These are phyloP conservation scores for Eupristina koningsbergeri DNA, from an alignment of 1,140 invertebrate genomes.

Conservation along the genomic window DNA sequence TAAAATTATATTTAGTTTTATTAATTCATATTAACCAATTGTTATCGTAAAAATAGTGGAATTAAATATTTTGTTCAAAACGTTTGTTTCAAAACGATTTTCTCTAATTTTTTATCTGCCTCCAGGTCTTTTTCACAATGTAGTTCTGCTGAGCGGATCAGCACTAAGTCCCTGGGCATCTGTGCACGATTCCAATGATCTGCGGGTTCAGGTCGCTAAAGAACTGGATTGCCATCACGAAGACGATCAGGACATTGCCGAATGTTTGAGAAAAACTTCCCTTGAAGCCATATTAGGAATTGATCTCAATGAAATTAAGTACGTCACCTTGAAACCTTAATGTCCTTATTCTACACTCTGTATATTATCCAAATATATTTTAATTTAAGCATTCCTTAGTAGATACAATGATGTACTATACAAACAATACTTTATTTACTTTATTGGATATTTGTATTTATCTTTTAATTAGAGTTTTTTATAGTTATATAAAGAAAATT, in stretches of 20 bases:
- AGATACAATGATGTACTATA: too few species aligned
- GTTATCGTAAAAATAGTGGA: too few species aligned
- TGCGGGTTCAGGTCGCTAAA: conserved; percentile 82
- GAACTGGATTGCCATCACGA: conserved; percentile 77
- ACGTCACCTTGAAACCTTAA: conserved; percentile 30
- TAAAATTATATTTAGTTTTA: too few species aligned
- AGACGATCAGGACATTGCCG: conserved; percentile 72
- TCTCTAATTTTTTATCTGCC: conserved; percentile 24
- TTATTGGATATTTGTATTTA: too few species aligned
- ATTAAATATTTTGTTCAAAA: too few species aligned
- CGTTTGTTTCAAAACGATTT: neutral
- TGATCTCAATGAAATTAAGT: conserved; percentile 78
- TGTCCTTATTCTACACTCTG: too few species aligned
- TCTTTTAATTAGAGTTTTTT: too few species aligned
- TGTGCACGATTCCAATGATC: conserved; percentile 81
- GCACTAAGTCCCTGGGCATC: conserved; percentile 88
- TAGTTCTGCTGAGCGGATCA: conserved; percentile 89
- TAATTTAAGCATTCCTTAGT: too few species aligned
- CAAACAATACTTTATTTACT: too few species aligned
- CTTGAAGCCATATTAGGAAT: conserved; percentile 77
- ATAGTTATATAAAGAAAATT: too few species aligned
- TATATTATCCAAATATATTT: too few species aligned
- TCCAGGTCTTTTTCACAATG: conserved; percentile 86
- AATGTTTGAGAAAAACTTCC: conserved; percentile 76
- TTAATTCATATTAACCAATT: too few species aligned